phyloP scores from a whole-genome alignment of 2,113 vertebrate species.

The Andinoacara biseriatus region DNA sequence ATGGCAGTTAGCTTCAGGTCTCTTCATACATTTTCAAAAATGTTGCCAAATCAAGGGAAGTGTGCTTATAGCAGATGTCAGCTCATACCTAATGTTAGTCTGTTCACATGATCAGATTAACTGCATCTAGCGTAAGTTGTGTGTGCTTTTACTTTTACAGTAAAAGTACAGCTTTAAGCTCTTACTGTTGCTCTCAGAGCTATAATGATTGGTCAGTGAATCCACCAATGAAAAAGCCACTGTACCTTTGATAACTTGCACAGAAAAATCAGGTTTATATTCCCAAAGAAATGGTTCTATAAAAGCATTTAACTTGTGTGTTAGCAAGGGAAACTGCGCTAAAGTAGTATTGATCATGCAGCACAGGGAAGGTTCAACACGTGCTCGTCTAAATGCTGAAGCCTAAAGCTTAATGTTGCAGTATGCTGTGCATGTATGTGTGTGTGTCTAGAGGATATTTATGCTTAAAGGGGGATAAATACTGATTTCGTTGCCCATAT shows the following conservation, averaged over 20 bases:
- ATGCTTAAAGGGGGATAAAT: background rate
- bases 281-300: background rate
- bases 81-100: background rate
- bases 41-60: too few relatives aligned
- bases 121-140: background rate
- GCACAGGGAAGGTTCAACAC: conserved; percentile 39
- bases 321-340: conserved; percentile 19
- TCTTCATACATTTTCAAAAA: too few relatives aligned
- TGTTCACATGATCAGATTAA: background rate
- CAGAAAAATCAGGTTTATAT: background rate
- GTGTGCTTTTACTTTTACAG: background rate
- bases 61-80: background rate
- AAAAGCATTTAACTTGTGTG: background rate
- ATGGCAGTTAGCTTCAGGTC: too few relatives aligned
- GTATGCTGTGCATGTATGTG: background rate
- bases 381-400: conserved; percentile 7
- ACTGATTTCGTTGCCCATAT: conserved; percentile 4
- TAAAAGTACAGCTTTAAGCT: background rate
- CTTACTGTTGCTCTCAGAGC: background rate
- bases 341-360: conserved; percentile 56
- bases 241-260: background rate
- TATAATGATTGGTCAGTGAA: background rate
- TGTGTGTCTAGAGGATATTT: background rate
- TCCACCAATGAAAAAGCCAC: background rate
- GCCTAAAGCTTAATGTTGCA: background rate